phyloP scores from a whole-genome alignment of 2,888 invertebrate species.

The Spialia ferax region DNA sequence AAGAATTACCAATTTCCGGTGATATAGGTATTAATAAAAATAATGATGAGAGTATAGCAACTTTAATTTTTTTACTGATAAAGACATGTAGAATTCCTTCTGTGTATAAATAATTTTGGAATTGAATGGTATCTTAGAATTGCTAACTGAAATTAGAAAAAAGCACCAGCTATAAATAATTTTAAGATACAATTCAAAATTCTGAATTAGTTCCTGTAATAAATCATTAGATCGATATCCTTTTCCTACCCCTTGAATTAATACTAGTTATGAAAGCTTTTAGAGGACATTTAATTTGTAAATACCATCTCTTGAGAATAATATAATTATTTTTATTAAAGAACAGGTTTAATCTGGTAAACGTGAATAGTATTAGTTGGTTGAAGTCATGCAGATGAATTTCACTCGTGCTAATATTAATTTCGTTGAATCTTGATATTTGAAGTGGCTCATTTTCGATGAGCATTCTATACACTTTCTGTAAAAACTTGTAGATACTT shows the following conservation, averaged over 20 bases:
- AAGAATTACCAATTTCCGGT: too few relatives aligned
- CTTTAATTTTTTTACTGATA: too few relatives aligned
- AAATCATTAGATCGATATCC: neutral
- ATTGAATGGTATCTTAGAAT: too few relatives aligned
- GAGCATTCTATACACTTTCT: neutral
- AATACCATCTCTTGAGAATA: neutral
- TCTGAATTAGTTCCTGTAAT: neutral
- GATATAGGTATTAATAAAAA: too few relatives aligned
- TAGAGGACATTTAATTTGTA: neutral
- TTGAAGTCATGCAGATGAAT: neutral
- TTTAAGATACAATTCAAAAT: neutral
- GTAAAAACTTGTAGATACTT: constrained; percentile 4
- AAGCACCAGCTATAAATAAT: neutral
- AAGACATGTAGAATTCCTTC: too few relatives aligned
- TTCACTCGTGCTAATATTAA: neutral
- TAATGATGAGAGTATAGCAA: too few relatives aligned
- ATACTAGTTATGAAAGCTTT: neutral
- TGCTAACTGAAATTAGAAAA: too few relatives aligned
- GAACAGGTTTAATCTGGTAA: neutral
- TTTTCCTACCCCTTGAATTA: neutral
- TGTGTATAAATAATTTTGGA: too few relatives aligned
- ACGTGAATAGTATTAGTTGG: neutral
- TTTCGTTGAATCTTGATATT: neutral
- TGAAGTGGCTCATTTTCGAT: neutral
- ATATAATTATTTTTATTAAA: neutral